Percentiles rank a stretch among this genome's conserved stretches.
Conservation (phyloP, 37 sponge, comb jelly and placozoan species). For the Chondrilla cf. caribensis region DNA sequence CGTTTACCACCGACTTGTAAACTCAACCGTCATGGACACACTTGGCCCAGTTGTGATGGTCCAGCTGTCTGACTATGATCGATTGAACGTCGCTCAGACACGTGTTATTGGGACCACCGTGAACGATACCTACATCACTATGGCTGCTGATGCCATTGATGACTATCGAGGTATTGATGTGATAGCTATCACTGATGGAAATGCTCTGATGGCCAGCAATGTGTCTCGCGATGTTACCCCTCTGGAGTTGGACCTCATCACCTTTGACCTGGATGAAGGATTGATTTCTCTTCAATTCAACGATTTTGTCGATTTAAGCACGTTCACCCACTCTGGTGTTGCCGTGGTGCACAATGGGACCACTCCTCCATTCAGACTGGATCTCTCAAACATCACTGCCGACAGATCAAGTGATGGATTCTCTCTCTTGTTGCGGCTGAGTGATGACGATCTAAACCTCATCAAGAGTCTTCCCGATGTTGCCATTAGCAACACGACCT, state of each 20-base stretch:
- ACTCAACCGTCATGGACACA: constrained; percentile 38
- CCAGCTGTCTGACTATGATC: constrained; percentile 54
- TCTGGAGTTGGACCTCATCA: constrained; percentile 33
- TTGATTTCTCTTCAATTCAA: constrained; percentile 62
- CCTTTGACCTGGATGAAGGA: constrained; percentile 64
- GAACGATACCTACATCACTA: constrained; percentile 73
- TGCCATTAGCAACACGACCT: constrained; percentile 47
- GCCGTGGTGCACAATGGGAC: constrained; percentile 29
- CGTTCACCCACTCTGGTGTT: constrained; percentile 49
- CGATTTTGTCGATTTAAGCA: constrained; percentile 71
- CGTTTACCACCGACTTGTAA: constrained; percentile 33
- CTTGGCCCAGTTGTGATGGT: constrained; percentile 53
- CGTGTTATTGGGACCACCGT: constrained; percentile 45
- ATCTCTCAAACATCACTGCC: constrained; percentile 31
- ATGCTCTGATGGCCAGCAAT: constrained; percentile 48
- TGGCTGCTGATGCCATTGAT: constrained; percentile 75
- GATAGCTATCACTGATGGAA: constrained; percentile 75
- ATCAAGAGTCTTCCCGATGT: constrained; percentile 27
- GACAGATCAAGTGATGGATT: constrained; percentile 59
- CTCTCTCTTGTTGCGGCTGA: constrained; percentile 39
- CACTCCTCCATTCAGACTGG: not conserved
- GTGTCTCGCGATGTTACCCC: constrained; percentile 54
- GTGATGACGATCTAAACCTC: constrained; percentile 24
- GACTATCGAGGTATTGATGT: constrained; percentile 73
- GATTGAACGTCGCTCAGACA: constrained; percentile 57